Conservation (phyloP, 1,140 invertebrate genomes). For the Oryctes rhinoceros region DNA sequence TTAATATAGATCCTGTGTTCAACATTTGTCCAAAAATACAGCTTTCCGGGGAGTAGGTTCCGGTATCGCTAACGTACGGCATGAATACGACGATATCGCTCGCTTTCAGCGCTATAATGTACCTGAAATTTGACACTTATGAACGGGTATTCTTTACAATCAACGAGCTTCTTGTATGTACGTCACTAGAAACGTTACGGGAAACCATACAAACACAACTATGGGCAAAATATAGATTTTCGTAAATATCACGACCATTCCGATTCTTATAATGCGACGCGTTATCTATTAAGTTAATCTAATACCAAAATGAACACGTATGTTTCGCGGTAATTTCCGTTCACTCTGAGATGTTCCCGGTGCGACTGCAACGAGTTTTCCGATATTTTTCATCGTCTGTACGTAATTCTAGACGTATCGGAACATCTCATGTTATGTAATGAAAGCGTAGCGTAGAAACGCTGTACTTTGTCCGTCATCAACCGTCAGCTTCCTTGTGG, state of each 20-base stretch:
- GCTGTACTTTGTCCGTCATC: background rate
- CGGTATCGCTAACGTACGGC: constrained; percentile 83
- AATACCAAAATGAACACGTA: background rate
- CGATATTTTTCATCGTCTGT: background rate
- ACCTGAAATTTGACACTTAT: constrained; percentile 18
- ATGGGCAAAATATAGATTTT: constrained; percentile 37
- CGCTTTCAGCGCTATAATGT: constrained; percentile 67
- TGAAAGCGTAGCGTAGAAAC: background rate
- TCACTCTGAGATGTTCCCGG: background rate
- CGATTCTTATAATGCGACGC: background rate
- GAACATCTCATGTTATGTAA: background rate
- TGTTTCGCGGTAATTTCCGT: background rate
- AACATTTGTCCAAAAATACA: constrained; percentile 81
- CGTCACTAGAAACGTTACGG: constrained; percentile 11
- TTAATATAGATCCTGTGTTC: constrained; percentile 73
- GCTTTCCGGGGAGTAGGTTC: constrained; percentile 77
- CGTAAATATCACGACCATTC: background rate
- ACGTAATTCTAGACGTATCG: background rate
- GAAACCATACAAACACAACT: constrained; percentile 21
- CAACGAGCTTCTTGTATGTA: background rate
- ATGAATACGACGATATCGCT: constrained; percentile 76
- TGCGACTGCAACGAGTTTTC: background rate
- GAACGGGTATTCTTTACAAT: background rate
- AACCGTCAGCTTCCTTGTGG: background rate
- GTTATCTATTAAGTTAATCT: background rate